Conservation (phyloP, 2,797 vertebrate genomes). For the Lerista edwardsae region DNA sequence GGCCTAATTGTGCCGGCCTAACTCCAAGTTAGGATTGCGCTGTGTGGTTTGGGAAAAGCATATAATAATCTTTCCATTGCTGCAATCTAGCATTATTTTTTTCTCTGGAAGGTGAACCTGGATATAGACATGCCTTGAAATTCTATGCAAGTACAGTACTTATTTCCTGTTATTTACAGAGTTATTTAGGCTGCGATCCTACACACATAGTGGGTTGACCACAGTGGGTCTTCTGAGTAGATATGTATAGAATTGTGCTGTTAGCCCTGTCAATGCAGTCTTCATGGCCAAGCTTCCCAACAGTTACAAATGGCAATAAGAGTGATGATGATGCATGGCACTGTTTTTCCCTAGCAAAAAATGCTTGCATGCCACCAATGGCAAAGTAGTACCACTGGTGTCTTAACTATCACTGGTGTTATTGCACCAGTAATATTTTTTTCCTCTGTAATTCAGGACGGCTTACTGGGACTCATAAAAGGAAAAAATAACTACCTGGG, state of each 20-base stretch:
- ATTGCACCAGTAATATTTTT: not conserved
- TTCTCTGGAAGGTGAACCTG: not conserved
- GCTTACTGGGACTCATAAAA: not conserved
- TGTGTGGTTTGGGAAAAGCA: not conserved
- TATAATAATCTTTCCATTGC: not conserved
- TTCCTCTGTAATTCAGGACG: not conserved
- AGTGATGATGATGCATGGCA: not conserved
- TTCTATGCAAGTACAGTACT: not conserved
- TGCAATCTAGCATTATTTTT: not conserved
- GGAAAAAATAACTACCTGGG: slow-evolving; percentile 20
- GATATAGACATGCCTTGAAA: not conserved
- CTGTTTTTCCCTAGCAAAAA: not conserved
- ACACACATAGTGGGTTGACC: no score
- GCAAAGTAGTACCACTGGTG: not conserved
- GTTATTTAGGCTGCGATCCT: not conserved
- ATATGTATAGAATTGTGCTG: no score
- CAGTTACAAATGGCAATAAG: not conserved
- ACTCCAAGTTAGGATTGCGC: no score
- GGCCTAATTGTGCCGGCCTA: no score
- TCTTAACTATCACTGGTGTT: not conserved
- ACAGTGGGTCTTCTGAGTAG: no score
- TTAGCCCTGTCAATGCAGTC: not conserved
- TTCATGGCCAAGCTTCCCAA: not conserved
- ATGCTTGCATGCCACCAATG: not conserved
- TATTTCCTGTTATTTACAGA: not conserved